Percentiles rank a stretch among this genome's conserved stretches.
Evolutionary conservation across 2,113 vertebrate genomes (phyloP).

Genomic region (Micronisus gabar): DNA sequence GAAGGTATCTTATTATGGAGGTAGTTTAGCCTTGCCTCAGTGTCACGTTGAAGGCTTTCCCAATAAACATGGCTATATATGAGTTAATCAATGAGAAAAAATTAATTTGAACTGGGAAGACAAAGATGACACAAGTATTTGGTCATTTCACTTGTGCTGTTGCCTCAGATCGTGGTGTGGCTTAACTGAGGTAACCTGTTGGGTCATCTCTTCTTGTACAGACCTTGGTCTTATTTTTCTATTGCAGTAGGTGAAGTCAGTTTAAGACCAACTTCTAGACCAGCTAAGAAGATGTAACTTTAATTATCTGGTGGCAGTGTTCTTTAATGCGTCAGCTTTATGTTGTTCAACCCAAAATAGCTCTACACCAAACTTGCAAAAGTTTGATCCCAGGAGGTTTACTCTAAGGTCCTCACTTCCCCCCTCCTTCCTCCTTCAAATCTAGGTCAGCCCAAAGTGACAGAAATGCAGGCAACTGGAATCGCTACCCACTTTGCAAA

Average conservation of each 20-base stretch:
- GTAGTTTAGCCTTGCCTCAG: background rate
- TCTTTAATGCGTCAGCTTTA: background rate
- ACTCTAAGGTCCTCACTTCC: background rate
- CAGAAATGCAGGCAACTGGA: constrained; percentile 6
- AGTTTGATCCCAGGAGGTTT: background rate
- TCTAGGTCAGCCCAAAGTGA: constrained; percentile 19
- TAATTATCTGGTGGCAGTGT: background rate
- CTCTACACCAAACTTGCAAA: background rate
- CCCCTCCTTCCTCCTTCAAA: background rate
- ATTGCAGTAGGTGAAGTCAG: background rate
- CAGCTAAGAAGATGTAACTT: background rate
- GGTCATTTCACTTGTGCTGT: background rate
- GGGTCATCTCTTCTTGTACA: background rate
- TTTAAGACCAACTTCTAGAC: background rate
- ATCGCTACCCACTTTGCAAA: background rate
- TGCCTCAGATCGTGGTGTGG: background rate
- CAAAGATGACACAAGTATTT: background rate
- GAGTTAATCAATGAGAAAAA: background rate
- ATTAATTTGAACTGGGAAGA: background rate
- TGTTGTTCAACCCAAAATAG: background rate
- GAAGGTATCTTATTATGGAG: background rate
- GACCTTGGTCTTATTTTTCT: background rate
- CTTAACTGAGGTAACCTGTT: background rate
- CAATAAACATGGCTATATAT: background rate
- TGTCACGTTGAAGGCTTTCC: background rate